phyloP scores from a whole-genome alignment of 2,888 invertebrate species.

The Drosophila nr. perissopoda region DNA sequence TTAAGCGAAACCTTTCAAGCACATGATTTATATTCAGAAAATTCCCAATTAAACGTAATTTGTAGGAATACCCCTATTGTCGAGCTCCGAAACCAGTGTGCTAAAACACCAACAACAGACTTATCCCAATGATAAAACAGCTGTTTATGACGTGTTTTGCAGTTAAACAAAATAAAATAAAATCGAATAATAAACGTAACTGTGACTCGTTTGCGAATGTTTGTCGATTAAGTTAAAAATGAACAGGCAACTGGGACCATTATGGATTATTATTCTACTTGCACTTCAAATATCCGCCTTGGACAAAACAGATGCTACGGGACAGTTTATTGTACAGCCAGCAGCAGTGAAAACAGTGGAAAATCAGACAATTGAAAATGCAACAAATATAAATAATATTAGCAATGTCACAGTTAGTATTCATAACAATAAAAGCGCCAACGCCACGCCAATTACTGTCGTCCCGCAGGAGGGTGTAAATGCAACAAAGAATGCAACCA shows the following conservation, averaged over 20 bases:
- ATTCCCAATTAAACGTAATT: constrained; percentile 1
- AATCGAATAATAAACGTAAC: not conserved
- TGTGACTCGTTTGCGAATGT: not conserved
- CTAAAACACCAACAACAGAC: constrained; percentile 27
- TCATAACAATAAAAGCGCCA: not conserved
- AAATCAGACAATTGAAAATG: constrained; percentile 12
- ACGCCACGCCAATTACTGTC: constrained; percentile 18
- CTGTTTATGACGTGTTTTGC: constrained; percentile 63
- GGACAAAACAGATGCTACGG: constrained; percentile 4
- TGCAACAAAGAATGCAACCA: constrained; percentile 78
- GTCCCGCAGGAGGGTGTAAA: constrained; percentile 19
- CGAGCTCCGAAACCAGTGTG: constrained; percentile 32
- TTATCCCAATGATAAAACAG: constrained; percentile 43
- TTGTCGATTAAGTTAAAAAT: constrained; percentile 31
- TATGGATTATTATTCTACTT: constrained; percentile 35
- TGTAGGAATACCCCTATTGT: constrained; percentile 14
- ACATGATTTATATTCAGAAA: constrained; percentile 23
- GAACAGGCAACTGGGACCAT: constrained; percentile 25
- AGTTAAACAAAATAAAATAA: constrained; percentile 15
- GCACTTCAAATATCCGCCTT: constrained; percentile 18
- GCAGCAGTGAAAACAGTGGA: not conserved
- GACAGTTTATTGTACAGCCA: constrained; percentile 1
- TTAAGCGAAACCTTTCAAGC: constrained; percentile 14
- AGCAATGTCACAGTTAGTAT: constrained; percentile 10
- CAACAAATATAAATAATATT: constrained; percentile 8